These are phyloP conservation scores for Cossypha niveicapilla DNA, from an alignment of 2,797 vertebrate species.

Conservation along the genomic window DNA sequence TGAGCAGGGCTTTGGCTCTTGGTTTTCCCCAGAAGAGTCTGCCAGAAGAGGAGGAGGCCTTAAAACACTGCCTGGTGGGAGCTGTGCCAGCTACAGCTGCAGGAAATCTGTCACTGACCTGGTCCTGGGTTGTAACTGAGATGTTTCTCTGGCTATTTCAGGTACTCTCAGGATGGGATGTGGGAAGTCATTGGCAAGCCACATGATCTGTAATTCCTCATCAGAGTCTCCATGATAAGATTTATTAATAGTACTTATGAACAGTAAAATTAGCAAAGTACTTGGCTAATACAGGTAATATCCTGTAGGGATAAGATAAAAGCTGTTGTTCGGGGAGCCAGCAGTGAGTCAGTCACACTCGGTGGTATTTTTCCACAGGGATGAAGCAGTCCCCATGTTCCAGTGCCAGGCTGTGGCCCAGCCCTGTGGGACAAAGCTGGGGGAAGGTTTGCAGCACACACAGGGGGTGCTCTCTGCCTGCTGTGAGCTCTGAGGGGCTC, in stretches of 20 bases:
- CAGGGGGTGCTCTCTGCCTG: accelerated
- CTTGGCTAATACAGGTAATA: not conserved
- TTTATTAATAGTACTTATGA: not conserved
- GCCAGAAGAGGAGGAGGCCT: constrained; percentile 4
- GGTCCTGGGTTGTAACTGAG: not conserved
- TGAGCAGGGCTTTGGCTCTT: not conserved
- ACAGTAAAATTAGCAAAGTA: not conserved
- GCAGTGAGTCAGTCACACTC: not conserved
- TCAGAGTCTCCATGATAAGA: not conserved
- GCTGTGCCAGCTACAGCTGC: constrained; percentile 9
- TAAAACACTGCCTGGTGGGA: not conserved
- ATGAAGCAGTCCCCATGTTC: accelerated
- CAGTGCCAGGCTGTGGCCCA: not conserved
- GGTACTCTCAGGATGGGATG: not conserved
- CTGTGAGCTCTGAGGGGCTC: not conserved
- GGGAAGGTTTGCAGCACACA: not conserved
- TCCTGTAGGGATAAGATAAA: not conserved
- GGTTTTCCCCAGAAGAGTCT: not conserved
- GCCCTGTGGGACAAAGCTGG: not conserved
- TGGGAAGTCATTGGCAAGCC: not conserved
- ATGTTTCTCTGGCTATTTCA: not conserved
- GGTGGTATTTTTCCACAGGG: not conserved
- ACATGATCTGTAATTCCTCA: not conserved
- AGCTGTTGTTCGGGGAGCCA: not conserved
- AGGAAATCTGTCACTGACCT: not conserved